Percentiles rank a stretch among this genome's conserved stretches.
Evolutionary conservation across 37 sponge, comb jelly and placozoan genomes (phyloP).

Genomic region (Ianthella basta): DNA sequence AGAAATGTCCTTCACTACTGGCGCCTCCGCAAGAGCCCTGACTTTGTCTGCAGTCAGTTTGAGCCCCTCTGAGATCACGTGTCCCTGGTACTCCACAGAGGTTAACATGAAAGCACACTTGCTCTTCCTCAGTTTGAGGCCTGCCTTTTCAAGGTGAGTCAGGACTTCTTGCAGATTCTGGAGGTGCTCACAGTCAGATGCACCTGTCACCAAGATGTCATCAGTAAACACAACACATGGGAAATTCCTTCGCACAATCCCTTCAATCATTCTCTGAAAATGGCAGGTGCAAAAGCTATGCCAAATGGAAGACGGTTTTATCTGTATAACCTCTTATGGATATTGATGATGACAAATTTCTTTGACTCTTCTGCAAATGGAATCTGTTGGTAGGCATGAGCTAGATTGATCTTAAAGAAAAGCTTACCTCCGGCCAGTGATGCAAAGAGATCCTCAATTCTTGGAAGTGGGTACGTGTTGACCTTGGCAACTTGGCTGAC

Average conservation of each 20-base stretch:
- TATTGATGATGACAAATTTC: slow-evolving; percentile 27
- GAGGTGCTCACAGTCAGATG: slow-evolving; percentile 8
- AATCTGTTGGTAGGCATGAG: slow-evolving; percentile 23
- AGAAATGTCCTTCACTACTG: background rate
- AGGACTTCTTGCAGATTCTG: slow-evolving; percentile 8
- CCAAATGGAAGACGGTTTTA: slow-evolving; percentile 57
- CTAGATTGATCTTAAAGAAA: slow-evolving; percentile 38
- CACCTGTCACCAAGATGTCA: slow-evolving; percentile 54
- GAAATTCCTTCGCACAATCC: slow-evolving; percentile 35
- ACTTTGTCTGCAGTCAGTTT: slow-evolving; percentile 14
- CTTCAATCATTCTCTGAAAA: slow-evolving; percentile 53
- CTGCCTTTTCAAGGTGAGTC: slow-evolving; percentile 6
- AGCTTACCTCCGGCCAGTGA: slow-evolving; percentile 14
- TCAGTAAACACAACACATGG: slow-evolving; percentile 13
- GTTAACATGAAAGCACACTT: background rate
- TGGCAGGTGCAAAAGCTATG: slow-evolving; percentile 41
- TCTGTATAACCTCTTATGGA: slow-evolving; percentile 40
- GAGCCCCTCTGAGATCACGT: background rate
- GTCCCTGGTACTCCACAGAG: background rate
- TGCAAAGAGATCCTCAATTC: slow-evolving; percentile 38
- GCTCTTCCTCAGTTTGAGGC: background rate
- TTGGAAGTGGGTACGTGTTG: slow-evolving; percentile 37
- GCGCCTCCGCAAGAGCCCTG: slow-evolving; percentile 1
- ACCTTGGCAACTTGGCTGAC: slow-evolving; percentile 18
- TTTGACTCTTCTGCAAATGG: slow-evolving; percentile 5